A percentile compares a stretch with the other conserved stretches of the same genome.
Evolutionary conservation across 2,113 vertebrate species (phyloP).

Genomic region (Stomatorhinus ivindoensis): DNA sequence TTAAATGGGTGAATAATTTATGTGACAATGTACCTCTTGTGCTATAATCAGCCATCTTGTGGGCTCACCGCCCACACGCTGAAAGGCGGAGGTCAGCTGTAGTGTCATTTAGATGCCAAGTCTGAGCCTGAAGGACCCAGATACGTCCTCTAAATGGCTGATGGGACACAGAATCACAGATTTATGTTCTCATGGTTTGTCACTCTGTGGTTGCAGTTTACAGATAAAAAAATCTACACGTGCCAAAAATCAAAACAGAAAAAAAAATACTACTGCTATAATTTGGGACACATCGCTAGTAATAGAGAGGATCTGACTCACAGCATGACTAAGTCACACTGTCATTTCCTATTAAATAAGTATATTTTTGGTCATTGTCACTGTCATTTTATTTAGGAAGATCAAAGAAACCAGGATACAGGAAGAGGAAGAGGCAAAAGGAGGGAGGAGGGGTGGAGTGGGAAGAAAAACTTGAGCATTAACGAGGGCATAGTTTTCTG

Average conservation of each 20-base stretch:
- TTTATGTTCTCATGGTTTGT: background rate
- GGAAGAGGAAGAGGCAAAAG: background rate
- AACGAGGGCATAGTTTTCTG: slow-evolving; percentile 32
- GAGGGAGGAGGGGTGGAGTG: slow-evolving; percentile 11
- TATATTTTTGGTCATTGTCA: background rate
- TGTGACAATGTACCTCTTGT: background rate
- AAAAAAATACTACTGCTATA: background rate
- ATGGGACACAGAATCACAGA: background rate
- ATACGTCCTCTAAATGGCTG: background rate
- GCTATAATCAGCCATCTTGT: background rate
- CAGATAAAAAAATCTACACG: background rate
- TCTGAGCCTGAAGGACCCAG: background rate
- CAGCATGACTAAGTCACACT: slow-evolving; percentile 5
- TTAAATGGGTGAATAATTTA: background rate
- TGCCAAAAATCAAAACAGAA: background rate
- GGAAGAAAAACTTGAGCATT: slow-evolving; percentile 13
- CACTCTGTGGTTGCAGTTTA: background rate
- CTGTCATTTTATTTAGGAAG: background rate
- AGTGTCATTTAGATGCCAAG: background rate
- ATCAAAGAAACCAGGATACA: background rate
- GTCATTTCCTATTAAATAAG: background rate
- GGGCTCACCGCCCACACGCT: background rate
- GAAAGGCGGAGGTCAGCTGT: background rate
- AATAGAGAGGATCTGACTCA: background rate
- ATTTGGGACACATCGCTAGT: background rate